phyloP scores from a whole-genome alignment of 1,140 invertebrate species.

The Drosophila miranda region DNA sequence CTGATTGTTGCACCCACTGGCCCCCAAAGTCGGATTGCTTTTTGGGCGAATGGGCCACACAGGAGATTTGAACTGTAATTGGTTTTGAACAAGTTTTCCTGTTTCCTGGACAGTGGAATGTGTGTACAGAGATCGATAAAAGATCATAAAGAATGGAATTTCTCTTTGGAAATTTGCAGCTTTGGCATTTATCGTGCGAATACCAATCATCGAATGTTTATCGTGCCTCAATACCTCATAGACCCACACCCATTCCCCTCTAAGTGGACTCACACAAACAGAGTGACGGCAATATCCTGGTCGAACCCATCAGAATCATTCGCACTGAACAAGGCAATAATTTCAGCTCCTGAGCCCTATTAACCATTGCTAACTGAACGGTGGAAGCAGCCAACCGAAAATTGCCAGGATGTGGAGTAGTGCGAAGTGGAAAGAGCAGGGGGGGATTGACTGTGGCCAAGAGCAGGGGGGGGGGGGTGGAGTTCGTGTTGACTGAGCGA shows the following conservation, averaged over 20 bases:
- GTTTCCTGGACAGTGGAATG: conserved; percentile 40
- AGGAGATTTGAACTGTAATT: conserved; percentile 55
- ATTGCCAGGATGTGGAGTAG: conserved; percentile 5
- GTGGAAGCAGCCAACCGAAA: conserved; percentile 71
- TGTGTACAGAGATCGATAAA: conserved; percentile 3
- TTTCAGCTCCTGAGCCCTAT: conserved; percentile 80
- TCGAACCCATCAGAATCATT: conserved; percentile 76
- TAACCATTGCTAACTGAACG: conserved; percentile 80
- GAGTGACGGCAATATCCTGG: conserved; percentile 33
- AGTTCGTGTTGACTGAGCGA: conserved; percentile 66
- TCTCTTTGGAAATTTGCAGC: neutral
- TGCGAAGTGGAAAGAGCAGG: neutral
- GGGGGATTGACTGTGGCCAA: neutral
- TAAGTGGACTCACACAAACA: conserved; percentile 13
- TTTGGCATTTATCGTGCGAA: conserved; percentile 16
- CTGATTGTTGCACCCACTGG: conserved; percentile 54
- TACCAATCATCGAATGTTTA: conserved; percentile 71
- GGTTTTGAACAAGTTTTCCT: conserved; percentile 52
- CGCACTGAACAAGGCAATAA: conserved; percentile 81
- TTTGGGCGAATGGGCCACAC: conserved; percentile 36
- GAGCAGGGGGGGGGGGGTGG: conserved; percentile 1
- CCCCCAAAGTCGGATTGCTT: conserved; percentile 31
- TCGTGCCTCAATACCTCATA: conserved; percentile 32
- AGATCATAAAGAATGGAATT: neutral
- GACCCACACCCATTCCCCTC: neutral